Base-by-base conservation (phyloP, 53 echinoderm and acorn worm species). In the Patiria pectinifera region DNA sequence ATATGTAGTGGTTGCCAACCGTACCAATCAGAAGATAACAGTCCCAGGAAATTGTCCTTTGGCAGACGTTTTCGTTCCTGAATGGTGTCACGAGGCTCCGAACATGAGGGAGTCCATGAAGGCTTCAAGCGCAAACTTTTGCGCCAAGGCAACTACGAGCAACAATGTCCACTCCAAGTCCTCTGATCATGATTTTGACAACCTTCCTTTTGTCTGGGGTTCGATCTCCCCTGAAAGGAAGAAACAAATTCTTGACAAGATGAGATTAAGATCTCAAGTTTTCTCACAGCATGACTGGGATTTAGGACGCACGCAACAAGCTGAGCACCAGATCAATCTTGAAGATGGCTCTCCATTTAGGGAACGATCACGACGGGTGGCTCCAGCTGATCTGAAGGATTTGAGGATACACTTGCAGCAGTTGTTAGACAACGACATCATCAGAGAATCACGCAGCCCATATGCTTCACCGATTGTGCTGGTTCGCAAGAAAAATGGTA, bases 271-370 rank as follows among this genome's bases (percentile, higher is more conserved):
- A 25, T 72, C 83, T 45, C 46, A 92, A 3, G 93, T 95, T 44
- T 93, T 95, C 85, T 87, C 95, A 23, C 74, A 24, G 26, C 94
- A 92, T 87, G 93, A 95, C 7, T 95, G 92, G 89, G 94, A 95
- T 69, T 66, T 94, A 13, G 94, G 95, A 11, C 21, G 18, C 22
- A 94, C 94, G 21, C 76, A 71, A 6, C 76, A 92, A 26, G 78
- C 87, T 1, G 91, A 92, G 43, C 92, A 96, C 71, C 60, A 69
- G 47, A 94, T 96, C 66, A 92, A 94, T 15, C 48, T 96, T 5
- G 85, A 79, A 13, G 94, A 96, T 76, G 78, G 91, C 59, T 81
- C 86, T n/a, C 94, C 96, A 60, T 96, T 96, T 78, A 61, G 94
- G 48, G 93, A 96, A 83, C 0, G 94, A 76, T 93, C 93, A 12